Evolutionary conservation across 2,113 vertebrate genomes (phyloP).

Genomic region (Ctenodactylus gundi): DNA sequence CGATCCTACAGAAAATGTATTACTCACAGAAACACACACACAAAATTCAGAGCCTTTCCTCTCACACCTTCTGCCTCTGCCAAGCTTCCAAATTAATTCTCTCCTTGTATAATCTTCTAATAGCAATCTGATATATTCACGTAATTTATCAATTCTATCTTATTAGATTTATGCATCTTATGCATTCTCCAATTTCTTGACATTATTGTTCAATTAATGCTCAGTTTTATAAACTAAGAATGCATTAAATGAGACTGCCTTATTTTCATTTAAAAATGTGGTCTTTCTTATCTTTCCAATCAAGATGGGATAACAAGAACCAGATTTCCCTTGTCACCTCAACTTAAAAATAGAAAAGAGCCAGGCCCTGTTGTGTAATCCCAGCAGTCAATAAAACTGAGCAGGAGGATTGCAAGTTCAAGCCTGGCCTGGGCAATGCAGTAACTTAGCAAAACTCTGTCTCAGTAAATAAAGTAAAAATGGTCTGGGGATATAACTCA

Average conservation of each 20-base stretch:
- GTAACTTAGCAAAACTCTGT: too few relatives aligned
- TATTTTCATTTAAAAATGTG: background rate
- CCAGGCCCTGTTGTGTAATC: too few relatives aligned
- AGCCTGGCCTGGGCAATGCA: too few relatives aligned
- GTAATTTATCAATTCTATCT: background rate
- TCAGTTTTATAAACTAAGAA: background rate
- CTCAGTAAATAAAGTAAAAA: too few relatives aligned
- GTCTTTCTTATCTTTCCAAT: conserved; percentile 1
- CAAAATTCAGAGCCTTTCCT: background rate
- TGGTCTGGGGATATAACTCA: too few relatives aligned
- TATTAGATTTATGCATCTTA: background rate
- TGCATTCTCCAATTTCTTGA: conserved; percentile 5
- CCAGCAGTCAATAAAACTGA: too few relatives aligned
- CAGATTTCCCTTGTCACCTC: background rate
- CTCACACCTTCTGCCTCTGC: background rate
- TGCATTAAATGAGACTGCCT: conserved; percentile 31
- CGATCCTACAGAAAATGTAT: background rate
- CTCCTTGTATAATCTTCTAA: background rate
- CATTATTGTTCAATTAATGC: conserved; percentile 9
- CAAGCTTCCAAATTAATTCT: background rate
- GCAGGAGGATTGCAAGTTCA: too few relatives aligned
- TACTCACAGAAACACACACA: background rate
- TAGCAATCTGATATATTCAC: background rate
- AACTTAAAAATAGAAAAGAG: background rate
- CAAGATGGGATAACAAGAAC: background rate